Evolutionary conservation across 2,113 vertebrate genomes (phyloP).

Genomic region (Cyanistes caeruleus): DNA sequence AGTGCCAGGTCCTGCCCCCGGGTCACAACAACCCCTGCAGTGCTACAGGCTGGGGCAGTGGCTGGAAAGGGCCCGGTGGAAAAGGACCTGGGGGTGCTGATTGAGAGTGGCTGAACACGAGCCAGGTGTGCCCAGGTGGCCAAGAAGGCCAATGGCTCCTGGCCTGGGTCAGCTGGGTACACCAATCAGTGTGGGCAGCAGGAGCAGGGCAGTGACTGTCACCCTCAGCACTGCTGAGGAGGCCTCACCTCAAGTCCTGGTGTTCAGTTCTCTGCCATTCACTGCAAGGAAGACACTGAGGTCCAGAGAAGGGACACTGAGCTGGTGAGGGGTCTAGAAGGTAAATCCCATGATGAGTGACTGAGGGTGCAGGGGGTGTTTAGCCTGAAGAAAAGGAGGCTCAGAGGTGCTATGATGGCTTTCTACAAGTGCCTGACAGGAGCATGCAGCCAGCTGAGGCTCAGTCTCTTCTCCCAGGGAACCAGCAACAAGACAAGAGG

Average conservation of each 20-base stretch:
- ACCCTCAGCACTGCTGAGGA: accelerated
- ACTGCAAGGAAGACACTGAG: neutral
- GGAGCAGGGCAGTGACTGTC: neutral
- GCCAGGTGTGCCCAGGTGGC: neutral
- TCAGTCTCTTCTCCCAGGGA: neutral
- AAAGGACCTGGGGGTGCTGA: neutral
- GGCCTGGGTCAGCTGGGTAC: neutral
- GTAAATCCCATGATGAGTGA: neutral
- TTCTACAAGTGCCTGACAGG: neutral
- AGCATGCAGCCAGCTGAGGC: neutral
- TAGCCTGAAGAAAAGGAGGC: neutral
- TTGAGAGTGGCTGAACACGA: neutral
- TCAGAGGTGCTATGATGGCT: neutral
- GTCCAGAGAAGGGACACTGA: neutral
- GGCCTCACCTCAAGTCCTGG: neutral
- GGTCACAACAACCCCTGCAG: neutral
- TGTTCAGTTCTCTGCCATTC: accelerated
- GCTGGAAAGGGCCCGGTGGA: accelerated
- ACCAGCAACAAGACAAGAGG: neutral
- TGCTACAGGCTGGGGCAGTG: neutral
- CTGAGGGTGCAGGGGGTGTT: neutral
- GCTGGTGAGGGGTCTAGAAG: neutral
- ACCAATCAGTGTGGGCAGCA: neutral
- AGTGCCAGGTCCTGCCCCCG: accelerated
- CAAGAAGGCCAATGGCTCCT: neutral